Evolutionary conservation across 2,888 invertebrate genomes (phyloP).

Genomic region (Protophormia terraenovae): DNA sequence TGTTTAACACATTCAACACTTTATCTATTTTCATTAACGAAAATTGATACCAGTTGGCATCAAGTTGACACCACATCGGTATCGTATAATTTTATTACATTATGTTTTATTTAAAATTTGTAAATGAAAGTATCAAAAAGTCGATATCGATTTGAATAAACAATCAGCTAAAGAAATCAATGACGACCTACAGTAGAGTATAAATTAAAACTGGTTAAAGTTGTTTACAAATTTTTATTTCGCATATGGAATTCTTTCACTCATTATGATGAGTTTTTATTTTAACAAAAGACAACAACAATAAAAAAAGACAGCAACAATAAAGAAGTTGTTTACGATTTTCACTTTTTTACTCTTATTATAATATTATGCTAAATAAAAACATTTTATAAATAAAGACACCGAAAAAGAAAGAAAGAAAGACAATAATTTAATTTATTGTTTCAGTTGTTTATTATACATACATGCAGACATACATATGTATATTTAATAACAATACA

Average conservation of each 20-base stretch:
- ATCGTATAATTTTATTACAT: too few relatives aligned
- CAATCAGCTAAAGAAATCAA: too few relatives aligned
- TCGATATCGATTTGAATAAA: too few relatives aligned
- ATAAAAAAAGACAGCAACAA: neutral
- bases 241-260: slow-evolving; percentile 28
- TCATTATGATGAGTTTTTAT: slow-evolving; percentile 3
- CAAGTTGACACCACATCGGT: too few relatives aligned
- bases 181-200: too few relatives aligned
- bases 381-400: neutral
- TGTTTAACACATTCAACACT: too few relatives aligned
- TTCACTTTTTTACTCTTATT: slow-evolving; percentile 47
- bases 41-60: too few relatives aligned
- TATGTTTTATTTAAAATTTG: too few relatives aligned
- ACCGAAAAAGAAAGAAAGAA: neutral
- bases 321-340: slow-evolving; percentile 46
- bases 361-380: slow-evolving; percentile 19
- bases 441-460: neutral
- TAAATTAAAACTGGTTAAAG: slow-evolving; percentile 40
- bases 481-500: neutral
- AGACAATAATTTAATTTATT: neutral
- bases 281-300: slow-evolving; percentile 9
- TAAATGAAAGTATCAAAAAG: too few relatives aligned
- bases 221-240: slow-evolving; percentile 48
- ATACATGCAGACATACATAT: too few relatives aligned
- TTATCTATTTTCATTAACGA: too few relatives aligned